These are phyloP conservation scores for Drosophila mercatorum DNA, from an alignment of 2,888 invertebrate species.

Conservation along the genomic window DNA sequence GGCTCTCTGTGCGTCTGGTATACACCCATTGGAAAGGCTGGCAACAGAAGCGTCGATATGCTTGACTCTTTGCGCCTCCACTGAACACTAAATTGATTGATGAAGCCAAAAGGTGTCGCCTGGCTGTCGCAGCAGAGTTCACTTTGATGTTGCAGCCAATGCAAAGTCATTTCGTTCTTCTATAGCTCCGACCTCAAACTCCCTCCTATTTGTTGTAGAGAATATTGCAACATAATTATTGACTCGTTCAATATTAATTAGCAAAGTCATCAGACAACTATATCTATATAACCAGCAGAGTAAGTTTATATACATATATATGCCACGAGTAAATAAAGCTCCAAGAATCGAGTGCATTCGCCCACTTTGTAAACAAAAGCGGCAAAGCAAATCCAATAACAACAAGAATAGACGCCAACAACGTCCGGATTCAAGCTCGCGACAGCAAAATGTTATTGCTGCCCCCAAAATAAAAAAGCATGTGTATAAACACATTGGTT, in stretches of 20 bases:
- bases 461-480: conserved; percentile 26
- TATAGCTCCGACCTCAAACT: conserved; percentile 3
- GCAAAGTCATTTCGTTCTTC: not conserved
- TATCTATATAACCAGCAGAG: not conserved
- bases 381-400: conserved; percentile 4
- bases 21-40: conserved; percentile 8
- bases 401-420: conserved; percentile 37
- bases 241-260: conserved; percentile 11
- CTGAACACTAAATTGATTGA: conserved; percentile 57
- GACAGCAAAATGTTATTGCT: conserved; percentile 15
- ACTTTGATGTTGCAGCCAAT: conserved; percentile 41
- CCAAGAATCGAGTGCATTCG: conserved; percentile 32
- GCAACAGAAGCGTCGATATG: conserved; percentile 46
- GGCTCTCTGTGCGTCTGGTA: not conserved
- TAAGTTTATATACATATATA: not conserved
- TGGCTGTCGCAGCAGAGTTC: not conserved
- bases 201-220: not conserved
- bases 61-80: conserved; percentile 31
- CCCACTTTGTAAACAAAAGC: conserved; percentile 40
- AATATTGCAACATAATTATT: conserved; percentile 2
- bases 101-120: conserved; percentile 66
- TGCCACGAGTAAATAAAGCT: conserved; percentile 10
- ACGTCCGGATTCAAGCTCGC: conserved; percentile 9
- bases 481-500: conserved; percentile 36
- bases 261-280: conserved; percentile 21